phyloP scores from a whole-genome alignment of 2,113 vertebrate species.

The Plestiodon gilberti region DNA sequence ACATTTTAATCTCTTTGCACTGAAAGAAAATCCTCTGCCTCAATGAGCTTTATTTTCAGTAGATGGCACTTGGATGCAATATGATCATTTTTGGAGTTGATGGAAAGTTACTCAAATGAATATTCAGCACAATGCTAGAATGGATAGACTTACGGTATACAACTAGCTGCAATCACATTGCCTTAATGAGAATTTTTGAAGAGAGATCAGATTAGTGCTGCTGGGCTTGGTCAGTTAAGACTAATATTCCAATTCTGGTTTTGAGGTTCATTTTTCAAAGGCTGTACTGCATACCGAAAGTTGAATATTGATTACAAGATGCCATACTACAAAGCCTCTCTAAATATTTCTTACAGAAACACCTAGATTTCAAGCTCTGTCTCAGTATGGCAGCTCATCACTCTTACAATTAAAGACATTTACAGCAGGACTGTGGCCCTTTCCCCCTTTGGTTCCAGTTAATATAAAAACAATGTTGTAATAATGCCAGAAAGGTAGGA shows the following conservation, averaged over 20 bases:
- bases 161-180: slow-evolving; percentile 44
- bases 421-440: slow-evolving; percentile 48
- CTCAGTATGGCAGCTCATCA: slow-evolving; percentile 62
- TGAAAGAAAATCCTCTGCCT: slow-evolving; percentile 19
- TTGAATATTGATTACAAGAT: slow-evolving; percentile 63
- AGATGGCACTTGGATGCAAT: slow-evolving; percentile 26
- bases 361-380: slow-evolving; percentile 39
- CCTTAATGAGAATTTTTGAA: slow-evolving; percentile 38
- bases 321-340: slow-evolving; percentile 17
- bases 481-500: slow-evolving; percentile 47
- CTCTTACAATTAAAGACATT: slow-evolving; percentile 55
- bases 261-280: slow-evolving; percentile 69
- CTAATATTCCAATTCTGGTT: slow-evolving; percentile 18
- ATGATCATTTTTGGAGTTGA: slow-evolving; percentile 7
- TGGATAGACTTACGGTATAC: slow-evolving; percentile 13
- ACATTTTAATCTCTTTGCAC: neutral
- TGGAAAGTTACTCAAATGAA: slow-evolving; percentile 20
- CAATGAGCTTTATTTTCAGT: neutral
- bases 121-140: neutral
- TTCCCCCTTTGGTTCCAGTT: slow-evolving; percentile 67
- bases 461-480: slow-evolving; percentile 51
- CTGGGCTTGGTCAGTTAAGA: slow-evolving; percentile 55
- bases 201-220: slow-evolving; percentile 2
- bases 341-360: slow-evolving; percentile 57
- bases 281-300: slow-evolving; percentile 64